Conservation (phyloP, 1,140 invertebrate genomes). For the Choristoneura fumiferana region DNA sequence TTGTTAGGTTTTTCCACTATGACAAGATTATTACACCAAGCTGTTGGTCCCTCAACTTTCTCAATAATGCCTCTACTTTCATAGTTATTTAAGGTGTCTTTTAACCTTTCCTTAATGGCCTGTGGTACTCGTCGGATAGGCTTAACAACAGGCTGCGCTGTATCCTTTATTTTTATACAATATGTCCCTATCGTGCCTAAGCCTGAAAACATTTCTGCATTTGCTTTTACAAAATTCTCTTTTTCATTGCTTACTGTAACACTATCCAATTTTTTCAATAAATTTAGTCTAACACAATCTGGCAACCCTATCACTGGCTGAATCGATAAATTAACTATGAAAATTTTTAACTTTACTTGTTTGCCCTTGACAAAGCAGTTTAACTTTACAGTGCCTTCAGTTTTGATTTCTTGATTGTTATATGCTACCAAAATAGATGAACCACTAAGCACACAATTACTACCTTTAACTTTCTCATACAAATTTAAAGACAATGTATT, state of each 20-base stretch:
- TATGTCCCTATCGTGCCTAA: neutral
- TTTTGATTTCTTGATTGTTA: neutral
- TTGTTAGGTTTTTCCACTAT: conserved; percentile 50
- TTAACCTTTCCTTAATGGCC: neutral
- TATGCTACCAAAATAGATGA: neutral
- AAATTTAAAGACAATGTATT: neutral
- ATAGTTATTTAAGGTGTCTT: conserved; percentile 2
- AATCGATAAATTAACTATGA: neutral
- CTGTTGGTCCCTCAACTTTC: conserved; percentile 46
- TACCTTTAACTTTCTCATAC: neutral
- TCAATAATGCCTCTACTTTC: conserved; percentile 24
- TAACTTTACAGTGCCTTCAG: neutral
- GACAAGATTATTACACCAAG: conserved; percentile 60
- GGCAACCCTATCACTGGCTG: neutral
- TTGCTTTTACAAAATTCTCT: neutral
- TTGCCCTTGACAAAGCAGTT: neutral
- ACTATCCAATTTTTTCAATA: neutral
- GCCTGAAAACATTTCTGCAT: neutral
- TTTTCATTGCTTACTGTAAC: neutral
- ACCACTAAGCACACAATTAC: neutral
- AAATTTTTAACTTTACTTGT: neutral
- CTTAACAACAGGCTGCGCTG: neutral
- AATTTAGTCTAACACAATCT: neutral
- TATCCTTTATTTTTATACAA: neutral
- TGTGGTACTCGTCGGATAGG: conserved; percentile 2